Conservation (phyloP, 1,140 invertebrate genomes). For the Drosophila eugracilis region DNA sequence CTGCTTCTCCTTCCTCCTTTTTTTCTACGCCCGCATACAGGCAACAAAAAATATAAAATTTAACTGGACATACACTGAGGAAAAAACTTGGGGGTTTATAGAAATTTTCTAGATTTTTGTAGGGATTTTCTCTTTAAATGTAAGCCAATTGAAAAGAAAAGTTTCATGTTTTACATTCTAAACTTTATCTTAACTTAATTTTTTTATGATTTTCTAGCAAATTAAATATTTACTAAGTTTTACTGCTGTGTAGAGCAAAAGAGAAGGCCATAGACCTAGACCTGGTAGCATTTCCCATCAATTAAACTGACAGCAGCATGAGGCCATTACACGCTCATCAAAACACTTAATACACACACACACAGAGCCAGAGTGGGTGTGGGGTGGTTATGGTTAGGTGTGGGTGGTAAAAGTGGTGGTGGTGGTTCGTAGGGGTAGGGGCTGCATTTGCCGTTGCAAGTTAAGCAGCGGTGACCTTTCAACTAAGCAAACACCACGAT, state of each 20-base stretch:
- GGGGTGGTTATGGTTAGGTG: not conserved
- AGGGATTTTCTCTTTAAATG: too few relatives aligned
- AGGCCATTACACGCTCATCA: conserved; percentile 73
- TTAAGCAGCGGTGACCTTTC: conserved; percentile 26
- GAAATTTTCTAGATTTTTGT: too few relatives aligned
- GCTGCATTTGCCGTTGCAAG: conserved; percentile 7
- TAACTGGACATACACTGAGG: not conserved
- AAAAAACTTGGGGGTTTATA: not conserved
- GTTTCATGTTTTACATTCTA: too few relatives aligned
- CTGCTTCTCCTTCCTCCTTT: not conserved
- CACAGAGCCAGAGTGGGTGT: not conserved
- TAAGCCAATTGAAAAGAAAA: too few relatives aligned
- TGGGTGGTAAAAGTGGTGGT: not conserved
- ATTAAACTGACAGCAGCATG: conserved; percentile 64
- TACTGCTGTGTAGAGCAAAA: not conserved
- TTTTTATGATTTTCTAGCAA: not conserved
- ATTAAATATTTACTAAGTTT: not conserved
- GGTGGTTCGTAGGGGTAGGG: not conserved
- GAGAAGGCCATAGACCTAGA: not conserved
- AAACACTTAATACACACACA: conserved; percentile 52
- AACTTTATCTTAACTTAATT: not conserved
- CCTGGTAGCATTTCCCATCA: conserved; percentile 52
- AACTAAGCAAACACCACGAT: conserved; percentile 9
- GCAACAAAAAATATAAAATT: conserved; percentile 4
- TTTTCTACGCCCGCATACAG: not conserved